phyloP scores from a whole-genome alignment of 2,888 invertebrate genomes.

The Callosobruchus maculatus region DNA sequence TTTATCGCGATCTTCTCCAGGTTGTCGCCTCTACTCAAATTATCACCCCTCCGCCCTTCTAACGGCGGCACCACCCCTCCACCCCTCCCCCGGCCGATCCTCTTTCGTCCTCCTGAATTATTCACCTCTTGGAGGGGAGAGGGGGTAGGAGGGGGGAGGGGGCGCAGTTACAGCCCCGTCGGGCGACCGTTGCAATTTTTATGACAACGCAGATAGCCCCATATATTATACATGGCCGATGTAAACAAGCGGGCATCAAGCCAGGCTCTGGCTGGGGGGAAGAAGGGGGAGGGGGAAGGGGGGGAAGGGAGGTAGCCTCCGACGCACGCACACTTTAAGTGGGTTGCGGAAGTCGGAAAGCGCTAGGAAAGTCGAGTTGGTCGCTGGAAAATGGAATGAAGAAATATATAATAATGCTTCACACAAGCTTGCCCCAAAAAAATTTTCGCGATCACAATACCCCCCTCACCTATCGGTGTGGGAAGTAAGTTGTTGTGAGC shows the following conservation, averaged over 20 bases:
- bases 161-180: not conserved
- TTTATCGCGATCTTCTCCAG: not conserved
- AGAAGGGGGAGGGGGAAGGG: not conserved
- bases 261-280: not conserved
- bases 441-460: too few relatives aligned
- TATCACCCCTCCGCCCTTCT: not conserved
- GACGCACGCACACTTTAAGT: not conserved
- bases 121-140: not conserved
- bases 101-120: not conserved
- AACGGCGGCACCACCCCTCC: not conserved
- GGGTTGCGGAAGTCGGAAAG: not conserved
- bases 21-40: not conserved
- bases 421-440: too few relatives aligned
- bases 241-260: not conserved
- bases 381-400: too few relatives aligned
- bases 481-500: too few relatives aligned
- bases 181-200: constrained; percentile 42
- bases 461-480: too few relatives aligned
- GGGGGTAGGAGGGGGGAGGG: not conserved
- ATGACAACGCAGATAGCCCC: constrained; percentile 46
- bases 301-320: not conserved
- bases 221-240: constrained; percentile 44
- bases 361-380: not conserved
- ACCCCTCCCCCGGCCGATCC: not conserved
- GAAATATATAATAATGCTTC: too few relatives aligned